These are phyloP conservation scores for Boloria selene DNA, from an alignment of 2,888 invertebrate genomes.

Conservation along the genomic window DNA sequence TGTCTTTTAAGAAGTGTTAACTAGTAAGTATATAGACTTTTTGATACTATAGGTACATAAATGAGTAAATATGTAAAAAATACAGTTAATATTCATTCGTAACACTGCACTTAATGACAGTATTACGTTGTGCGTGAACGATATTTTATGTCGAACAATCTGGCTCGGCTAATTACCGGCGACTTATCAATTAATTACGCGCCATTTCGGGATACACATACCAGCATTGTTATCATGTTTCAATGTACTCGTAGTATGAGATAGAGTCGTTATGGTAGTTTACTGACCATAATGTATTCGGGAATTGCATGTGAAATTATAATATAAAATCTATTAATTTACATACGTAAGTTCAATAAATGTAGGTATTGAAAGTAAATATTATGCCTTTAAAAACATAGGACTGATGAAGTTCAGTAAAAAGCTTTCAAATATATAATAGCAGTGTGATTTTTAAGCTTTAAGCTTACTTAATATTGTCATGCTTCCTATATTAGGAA, in stretches of 20 bases:
- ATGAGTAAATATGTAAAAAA: too few relatives aligned
- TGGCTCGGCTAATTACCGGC: slow-evolving; percentile 32
- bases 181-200: slow-evolving; percentile 37
- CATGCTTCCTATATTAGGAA: neutral
- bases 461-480: neutral
- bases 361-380: too few relatives aligned
- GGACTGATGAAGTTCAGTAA: too few relatives aligned
- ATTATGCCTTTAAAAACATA: too few relatives aligned
- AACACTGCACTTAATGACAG: slow-evolving; percentile 13
- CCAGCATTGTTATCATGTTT: slow-evolving; percentile 1
- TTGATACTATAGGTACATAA: too few relatives aligned
- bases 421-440: too few relatives aligned
- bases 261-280: neutral
- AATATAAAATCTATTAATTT: too few relatives aligned
- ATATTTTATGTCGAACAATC: slow-evolving; percentile 34
- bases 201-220: slow-evolving; percentile 14
- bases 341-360: too few relatives aligned
- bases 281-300: neutral
- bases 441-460: too few relatives aligned
- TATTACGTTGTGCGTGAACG: slow-evolving; percentile 28
- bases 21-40: too few relatives aligned
- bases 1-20: too few relatives aligned
- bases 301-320: neutral
- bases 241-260: slow-evolving; percentile 4
- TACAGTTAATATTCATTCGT: neutral